Base-by-base conservation (phyloP, 1,140 invertebrate genomes). In the Zophobas morio region DNA sequence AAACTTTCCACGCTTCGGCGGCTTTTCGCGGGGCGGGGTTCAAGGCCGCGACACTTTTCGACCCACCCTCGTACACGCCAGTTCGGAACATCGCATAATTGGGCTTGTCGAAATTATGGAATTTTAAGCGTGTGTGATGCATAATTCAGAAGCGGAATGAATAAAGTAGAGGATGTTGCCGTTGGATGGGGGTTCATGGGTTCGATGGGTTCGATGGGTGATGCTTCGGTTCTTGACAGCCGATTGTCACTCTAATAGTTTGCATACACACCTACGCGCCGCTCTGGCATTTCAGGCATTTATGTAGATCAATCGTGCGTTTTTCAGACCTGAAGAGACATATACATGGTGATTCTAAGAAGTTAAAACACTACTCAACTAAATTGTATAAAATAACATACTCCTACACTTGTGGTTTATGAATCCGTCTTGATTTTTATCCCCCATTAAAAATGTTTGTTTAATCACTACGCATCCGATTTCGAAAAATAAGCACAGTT, bases 241-340 rank as follows among this genome's bases (percentile, higher is more conserved):
- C 57, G 57, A 36, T 63, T n/a, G 33, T 63, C 60, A 39, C 32
- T 66, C 2, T 42, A 70, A 70, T 77, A 60, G 70, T 72, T 72
- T 76, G 74, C 74, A 77, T 77, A 72, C 75, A 77, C 75, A 77
- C 75, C 75, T 72, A 77, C 75, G 56, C 37, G 47, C 32, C 40
- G 46, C 37, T 54, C 4, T 34, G 46, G 66, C 66, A 77, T 77
- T 77, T 77, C 66, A 77, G 54, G 70, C 70, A 77, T 77, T 70
- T 77, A 77, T 77, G 51, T 72, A 72, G 60, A 76, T 76, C 74
- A 76, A 37, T 35, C 5, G 20, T 36, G 36, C 33, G 72, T 35
- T 57, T 72, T 74, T 74, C 60, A 8, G 37, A 20, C n/a, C 56
- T 5, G 35, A 20, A 3, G 42, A 46, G 42, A 46, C 42, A 46